Base-by-base conservation (phyloP, 2,113 vertebrate species). In the Pangasianodon gigas region DNA sequence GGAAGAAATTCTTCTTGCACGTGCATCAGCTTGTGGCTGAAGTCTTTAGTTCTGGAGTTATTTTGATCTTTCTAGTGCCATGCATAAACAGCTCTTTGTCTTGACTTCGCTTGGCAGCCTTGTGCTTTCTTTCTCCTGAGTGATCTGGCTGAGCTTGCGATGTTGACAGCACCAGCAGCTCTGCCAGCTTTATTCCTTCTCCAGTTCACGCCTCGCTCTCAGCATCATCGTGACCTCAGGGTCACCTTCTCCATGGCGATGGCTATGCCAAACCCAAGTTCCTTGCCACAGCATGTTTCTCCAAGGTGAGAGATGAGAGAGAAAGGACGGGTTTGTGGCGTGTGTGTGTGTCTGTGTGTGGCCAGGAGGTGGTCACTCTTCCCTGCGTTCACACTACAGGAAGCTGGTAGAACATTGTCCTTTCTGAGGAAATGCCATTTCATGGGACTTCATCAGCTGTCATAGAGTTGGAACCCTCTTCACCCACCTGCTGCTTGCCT, bases 341-440 rank as follows among this genome's bases (percentile, higher is more conserved):
- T 24, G 29, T 18, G 29, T 74, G 37, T 37, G 37, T 37, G 37
- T 37, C 37, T 37, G 37, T 37, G 54, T 60, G 41, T 71, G 85
- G 54, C 88, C 85, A 88, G 60, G 51, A 69, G 54, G 44, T 11
- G 37, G 58, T 89, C n/a, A 80, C 13, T 71, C 16, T 65, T 85
- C 86, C 79, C 65, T 21, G 21, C 26, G 16, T 83, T 85, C 10
- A 44, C 75, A 41, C 51, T 51, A 81, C 51, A 52, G 86, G 44
- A 88, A 44, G 74, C 75, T 89, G 62, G 75, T 88, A 83, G 87
- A 62, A 90, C 75, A 80, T 90, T 89, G 77, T 9, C 26, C 93
- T 93, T 13, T 90, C 92, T 94, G 93, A 92, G 93, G 93, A 94
- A 94, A 93, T 95, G 93, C 94, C 94, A 95, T 95, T 94, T 93